These are phyloP conservation scores for Crax fasciolata DNA, from an alignment of 2,797 vertebrate genomes.

Conservation along the genomic window DNA sequence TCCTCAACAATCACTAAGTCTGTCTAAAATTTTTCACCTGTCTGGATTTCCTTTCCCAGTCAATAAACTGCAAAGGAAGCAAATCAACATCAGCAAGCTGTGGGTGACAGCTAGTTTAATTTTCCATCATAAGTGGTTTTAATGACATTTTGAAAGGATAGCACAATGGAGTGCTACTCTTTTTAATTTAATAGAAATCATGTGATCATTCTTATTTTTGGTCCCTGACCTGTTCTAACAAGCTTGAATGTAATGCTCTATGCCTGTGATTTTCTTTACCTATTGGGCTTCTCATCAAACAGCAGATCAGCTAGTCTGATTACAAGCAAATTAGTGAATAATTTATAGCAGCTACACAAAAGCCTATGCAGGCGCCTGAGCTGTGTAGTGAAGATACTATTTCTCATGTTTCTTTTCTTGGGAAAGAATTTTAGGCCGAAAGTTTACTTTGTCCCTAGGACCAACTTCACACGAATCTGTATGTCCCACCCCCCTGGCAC, in stretches of 20 bases:
- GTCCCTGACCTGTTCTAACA: not conserved
- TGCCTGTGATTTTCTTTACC: slow-evolving; percentile 15
- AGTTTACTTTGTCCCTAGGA: slow-evolving; percentile 31
- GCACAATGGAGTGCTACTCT: not conserved
- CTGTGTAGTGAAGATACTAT: not conserved
- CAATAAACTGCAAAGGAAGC: not conserved
- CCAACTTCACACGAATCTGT: slow-evolving; percentile 20
- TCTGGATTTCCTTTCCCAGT: slow-evolving; percentile 1
- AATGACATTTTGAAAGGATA: not conserved
- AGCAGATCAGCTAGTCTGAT: slow-evolving; percentile 48
- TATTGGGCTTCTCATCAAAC: not conserved
- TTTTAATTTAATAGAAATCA: slow-evolving; percentile 3
- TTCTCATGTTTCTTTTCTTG: slow-evolving; percentile 14
- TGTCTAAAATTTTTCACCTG: not conserved
- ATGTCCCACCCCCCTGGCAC: not conserved
- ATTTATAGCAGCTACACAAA: slow-evolving; percentile 44
- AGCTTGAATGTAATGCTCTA: not conserved
- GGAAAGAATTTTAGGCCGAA: slow-evolving; percentile 40
- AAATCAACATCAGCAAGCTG: not conserved
- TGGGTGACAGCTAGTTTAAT: slow-evolving; percentile 1
- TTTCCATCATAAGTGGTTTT: not conserved
- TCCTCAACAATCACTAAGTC: not conserved
- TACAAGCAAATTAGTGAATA: slow-evolving; percentile 39
- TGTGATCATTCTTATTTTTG: not conserved
- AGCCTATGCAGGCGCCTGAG: slow-evolving; percentile 17